Base-by-base conservation (phyloP, 2,888 invertebrate species). In the Myopa tessellatipennis region DNA sequence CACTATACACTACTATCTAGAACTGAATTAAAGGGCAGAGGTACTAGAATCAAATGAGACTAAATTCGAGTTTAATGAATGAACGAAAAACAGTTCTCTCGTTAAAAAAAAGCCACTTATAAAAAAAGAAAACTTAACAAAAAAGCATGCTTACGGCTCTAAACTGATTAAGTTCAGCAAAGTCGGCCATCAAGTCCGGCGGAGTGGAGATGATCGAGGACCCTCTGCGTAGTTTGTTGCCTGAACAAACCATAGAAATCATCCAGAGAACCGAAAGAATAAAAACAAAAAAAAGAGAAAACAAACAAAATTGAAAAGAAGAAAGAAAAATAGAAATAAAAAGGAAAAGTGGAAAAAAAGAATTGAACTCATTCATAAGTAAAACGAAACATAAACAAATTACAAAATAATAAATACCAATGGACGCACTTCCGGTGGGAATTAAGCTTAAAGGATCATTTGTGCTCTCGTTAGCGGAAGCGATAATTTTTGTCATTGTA, bases 171-270 rank as follows among this genome's bases (percentile, higher is more conserved):
- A 88, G 84, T 84, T 90, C 89, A 84, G 89, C 87, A 80, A 85
- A 85, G 81, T 88, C 88, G 58, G 72, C 60, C 73, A 80, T 77
- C 68, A 79, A 79, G 69, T 80, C 84, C 81, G 79, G 65, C 4
- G 7, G 83, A 81, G 82, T 82, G 80, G 83, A 81, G 78, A 82
- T 80, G 61, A 80, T 80, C 16, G 84, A 90, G 89, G 87, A 86
- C 83, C 86, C 83, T 89, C 90, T 84, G 90, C 91, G 90, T 90
- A 91, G 87, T 81, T 86, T 84, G 72, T 86, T 86, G 70, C 58
- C 75, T 75, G 34, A 69, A 12, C 65, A 79, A 74, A 67, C 45
- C 65, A n/a, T 7, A 75, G 18, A 67, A 74, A n/a, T 60, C 69
- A 67, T 40, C 4, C 45, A 38, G 63, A 71, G 58, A 58, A 36